A percentile compares a stretch with the other conserved stretches of the same genome.
Evolutionary conservation across 2,888 invertebrate genomes (phyloP).

Genomic region (Ecliptopera silaceata): DNA sequence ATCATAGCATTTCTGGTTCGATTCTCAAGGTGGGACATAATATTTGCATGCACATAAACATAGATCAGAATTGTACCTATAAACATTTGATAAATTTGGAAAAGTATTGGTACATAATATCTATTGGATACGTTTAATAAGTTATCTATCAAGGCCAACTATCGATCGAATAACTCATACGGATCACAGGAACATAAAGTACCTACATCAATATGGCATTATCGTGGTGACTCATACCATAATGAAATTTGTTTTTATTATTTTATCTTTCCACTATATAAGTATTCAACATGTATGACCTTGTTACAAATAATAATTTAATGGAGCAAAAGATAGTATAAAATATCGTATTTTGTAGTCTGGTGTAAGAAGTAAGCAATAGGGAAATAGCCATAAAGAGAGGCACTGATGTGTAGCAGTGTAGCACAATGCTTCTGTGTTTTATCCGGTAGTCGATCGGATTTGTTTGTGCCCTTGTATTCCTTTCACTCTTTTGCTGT

Average conservation of each 20-base stretch:
- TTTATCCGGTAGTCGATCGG: too few relatives aligned
- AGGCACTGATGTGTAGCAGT: neutral
- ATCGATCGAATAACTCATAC: slow-evolving; percentile 14
- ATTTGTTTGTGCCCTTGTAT: too few relatives aligned
- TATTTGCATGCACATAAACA: too few relatives aligned
- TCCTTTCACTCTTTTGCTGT: too few relatives aligned
- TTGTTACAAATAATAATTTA: neutral
- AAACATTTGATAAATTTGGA: too few relatives aligned
- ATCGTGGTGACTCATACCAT: slow-evolving; percentile 2
- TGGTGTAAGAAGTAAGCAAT: neutral
- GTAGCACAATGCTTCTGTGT: neutral
- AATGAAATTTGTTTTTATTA: slow-evolving; percentile 8
- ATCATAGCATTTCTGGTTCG: too few relatives aligned
- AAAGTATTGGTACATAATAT: too few relatives aligned
- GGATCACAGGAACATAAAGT: neutral
- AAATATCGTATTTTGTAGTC: too few relatives aligned
- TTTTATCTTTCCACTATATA: slow-evolving; percentile 1
- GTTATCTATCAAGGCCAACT: neutral
- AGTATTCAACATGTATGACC: slow-evolving; percentile 9
- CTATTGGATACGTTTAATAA: neutral
- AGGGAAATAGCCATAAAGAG: neutral
- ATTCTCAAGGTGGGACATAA: too few relatives aligned
- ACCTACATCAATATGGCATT: neutral
- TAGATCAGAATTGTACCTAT: too few relatives aligned
- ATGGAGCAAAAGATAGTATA: neutral